phyloP scores from a whole-genome alignment of 2,797 vertebrate species.

The Spondyliosoma cantharus region DNA sequence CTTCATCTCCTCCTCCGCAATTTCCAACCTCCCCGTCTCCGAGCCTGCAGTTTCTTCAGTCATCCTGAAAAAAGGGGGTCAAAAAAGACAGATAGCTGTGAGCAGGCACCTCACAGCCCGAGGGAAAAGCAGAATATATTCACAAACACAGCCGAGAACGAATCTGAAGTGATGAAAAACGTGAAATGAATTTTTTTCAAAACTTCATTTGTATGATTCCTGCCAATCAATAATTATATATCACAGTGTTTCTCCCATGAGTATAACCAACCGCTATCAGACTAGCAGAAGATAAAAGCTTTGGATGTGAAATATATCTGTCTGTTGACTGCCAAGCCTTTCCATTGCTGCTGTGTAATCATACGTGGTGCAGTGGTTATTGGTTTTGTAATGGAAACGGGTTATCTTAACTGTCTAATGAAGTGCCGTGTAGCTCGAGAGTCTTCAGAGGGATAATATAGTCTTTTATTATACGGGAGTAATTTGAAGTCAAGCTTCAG shows the following conservation, averaged over 20 bases:
- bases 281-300: background rate
- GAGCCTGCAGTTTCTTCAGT: slow-evolving; percentile 30
- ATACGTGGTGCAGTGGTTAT: slow-evolving; percentile 4
- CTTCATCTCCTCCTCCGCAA: slow-evolving; percentile 55
- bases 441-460: background rate
- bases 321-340: slow-evolving; percentile 2
- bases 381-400: slow-evolving; percentile 20
- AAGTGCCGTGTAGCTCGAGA: slow-evolving; percentile 1
- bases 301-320: slow-evolving; percentile 15
- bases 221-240: background rate
- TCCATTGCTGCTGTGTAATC: slow-evolving; percentile 17
- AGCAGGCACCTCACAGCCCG: slow-evolving; percentile 35
- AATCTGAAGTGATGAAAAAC: background rate
- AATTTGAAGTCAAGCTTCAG: slow-evolving; percentile 1
- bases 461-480: background rate
- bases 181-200: background rate
- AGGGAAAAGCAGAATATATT: slow-evolving; percentile 34
- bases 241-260: background rate
- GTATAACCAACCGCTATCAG: slow-evolving; percentile 2
- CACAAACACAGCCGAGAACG: slow-evolving; percentile 17
- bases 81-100: slow-evolving; percentile 36
- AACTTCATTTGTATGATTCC: background rate
- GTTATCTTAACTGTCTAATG: slow-evolving; percentile 8
- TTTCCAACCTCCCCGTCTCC: slow-evolving; percentile 41
- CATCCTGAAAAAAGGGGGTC: slow-evolving; percentile 49